A percentile compares a stretch with the other conserved stretches of the same genome.
phyloP scores from a whole-genome alignment of 2,797 vertebrate genomes.

The Girardinus metallicus region DNA sequence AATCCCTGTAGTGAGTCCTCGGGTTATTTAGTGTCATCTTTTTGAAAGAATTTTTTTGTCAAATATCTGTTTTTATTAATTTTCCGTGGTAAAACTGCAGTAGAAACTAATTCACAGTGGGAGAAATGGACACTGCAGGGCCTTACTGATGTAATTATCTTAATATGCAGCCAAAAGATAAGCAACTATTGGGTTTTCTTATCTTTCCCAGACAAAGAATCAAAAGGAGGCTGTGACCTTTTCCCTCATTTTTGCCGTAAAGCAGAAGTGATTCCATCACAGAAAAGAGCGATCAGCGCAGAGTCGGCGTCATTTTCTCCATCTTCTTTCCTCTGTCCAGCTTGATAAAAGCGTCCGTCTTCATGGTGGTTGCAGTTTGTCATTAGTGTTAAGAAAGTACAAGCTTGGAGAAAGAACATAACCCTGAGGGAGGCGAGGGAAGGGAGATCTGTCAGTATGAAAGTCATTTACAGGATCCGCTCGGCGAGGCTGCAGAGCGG shows the following conservation, averaged over 20 bases:
- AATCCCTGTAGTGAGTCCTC: background rate
- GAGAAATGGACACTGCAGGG: constrained; percentile 9
- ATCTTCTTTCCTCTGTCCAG: constrained; percentile 12
- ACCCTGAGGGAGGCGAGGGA: constrained; percentile 53
- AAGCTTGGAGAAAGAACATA: constrained; percentile 54
- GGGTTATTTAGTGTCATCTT: constrained; percentile 10
- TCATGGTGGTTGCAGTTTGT: constrained; percentile 39
- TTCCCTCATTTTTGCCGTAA: constrained; percentile 15
- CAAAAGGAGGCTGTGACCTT: constrained; percentile 17
- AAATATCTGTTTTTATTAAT: constrained; percentile 8
- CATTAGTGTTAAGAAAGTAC: constrained; percentile 64
- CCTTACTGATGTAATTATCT: constrained; percentile 4
- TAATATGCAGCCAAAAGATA: constrained; percentile 11
- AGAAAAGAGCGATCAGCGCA: constrained; percentile 10
- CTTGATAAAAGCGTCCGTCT: constrained; percentile 44
- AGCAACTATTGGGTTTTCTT: constrained; percentile 5
- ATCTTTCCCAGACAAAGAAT: constrained; percentile 5
- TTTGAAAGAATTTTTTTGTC: constrained; percentile 6
- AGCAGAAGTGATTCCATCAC: constrained; percentile 14
- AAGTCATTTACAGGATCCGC: constrained; percentile 65
- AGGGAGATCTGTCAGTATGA: constrained; percentile 62
- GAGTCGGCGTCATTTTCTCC: constrained; percentile 4
- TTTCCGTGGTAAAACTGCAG: background rate
- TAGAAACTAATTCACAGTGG: background rate
- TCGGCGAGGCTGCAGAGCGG: constrained; percentile 45